phyloP scores from a whole-genome alignment of 2,888 invertebrate species.

The Altica lythri region DNA sequence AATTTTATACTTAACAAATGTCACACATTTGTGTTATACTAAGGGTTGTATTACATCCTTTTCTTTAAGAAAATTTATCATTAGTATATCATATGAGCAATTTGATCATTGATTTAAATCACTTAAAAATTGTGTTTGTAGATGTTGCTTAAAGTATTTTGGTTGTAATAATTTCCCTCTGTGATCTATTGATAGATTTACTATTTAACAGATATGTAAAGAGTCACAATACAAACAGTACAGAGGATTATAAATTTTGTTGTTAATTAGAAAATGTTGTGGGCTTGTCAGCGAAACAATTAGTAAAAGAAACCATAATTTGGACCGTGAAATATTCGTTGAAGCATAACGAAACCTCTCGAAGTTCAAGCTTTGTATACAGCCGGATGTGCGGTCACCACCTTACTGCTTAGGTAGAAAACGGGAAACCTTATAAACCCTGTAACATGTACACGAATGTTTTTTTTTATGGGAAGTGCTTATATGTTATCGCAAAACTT shows the following conservation, averaged over 20 bases:
- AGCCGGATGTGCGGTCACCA: constrained; percentile 27
- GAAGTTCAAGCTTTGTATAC: constrained; percentile 21
- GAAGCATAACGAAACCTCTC: constrained; percentile 33
- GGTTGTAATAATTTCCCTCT: too few relatives aligned
- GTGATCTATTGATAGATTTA: too few relatives aligned
- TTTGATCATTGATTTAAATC: too few relatives aligned
- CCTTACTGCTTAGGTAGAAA: constrained; percentile 21
- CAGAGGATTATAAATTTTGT: background rate
- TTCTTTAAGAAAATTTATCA: too few relatives aligned
- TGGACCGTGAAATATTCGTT: constrained; percentile 23
- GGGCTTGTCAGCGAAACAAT: constrained; percentile 9
- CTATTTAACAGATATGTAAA: too few relatives aligned
- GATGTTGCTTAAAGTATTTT: too few relatives aligned
- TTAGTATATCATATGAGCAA: too few relatives aligned
- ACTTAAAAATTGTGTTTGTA: too few relatives aligned
- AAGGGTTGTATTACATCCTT: too few relatives aligned
- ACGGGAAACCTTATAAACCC: constrained; percentile 22
- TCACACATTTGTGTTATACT: too few relatives aligned
- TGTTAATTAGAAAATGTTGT: constrained; percentile 4
- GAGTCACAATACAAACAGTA: too few relatives aligned
- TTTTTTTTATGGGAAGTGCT: constrained; percentile 15
- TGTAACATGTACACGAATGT: background rate
- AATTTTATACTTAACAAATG: too few relatives aligned
- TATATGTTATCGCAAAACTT: constrained; percentile 3
- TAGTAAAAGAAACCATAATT: constrained; percentile 29